Evolutionary conservation across 2,113 vertebrate genomes (phyloP).

Genomic region (Danionella cerebrum): DNA sequence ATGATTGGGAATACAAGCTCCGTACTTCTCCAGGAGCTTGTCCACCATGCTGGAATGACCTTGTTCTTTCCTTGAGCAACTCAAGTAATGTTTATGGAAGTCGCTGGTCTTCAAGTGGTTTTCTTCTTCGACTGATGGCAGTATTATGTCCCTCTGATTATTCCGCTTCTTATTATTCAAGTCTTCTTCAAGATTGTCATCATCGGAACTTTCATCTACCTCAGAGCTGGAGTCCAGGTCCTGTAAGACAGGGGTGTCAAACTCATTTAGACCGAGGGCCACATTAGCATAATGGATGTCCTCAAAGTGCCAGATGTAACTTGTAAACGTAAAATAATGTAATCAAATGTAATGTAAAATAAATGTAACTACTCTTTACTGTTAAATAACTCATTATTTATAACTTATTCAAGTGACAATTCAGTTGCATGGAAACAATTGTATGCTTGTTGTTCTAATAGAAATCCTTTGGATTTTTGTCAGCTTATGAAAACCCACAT

Average conservation of each 20-base stretch:
- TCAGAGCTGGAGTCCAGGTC: constrained; percentile 54
- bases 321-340: too few species aligned
- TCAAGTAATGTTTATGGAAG: constrained; percentile 43
- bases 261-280: too few species aligned
- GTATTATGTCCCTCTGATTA: neutral
- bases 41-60: constrained; percentile 36
- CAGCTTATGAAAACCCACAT: too few species aligned
- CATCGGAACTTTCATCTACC: constrained; percentile 45
- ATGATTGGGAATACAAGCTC: constrained; percentile 62
- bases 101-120: constrained; percentile 17
- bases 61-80: constrained; percentile 1
- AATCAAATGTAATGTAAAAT: too few species aligned
- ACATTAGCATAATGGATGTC: too few species aligned
- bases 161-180: neutral
- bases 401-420: too few species aligned
- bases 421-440: too few species aligned
- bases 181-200: constrained; percentile 20
- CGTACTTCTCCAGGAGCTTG: constrained; percentile 62
- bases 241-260: constrained; percentile 48
- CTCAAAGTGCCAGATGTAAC: too few species aligned
- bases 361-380: too few species aligned
- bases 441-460: too few species aligned
- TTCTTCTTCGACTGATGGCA: neutral
- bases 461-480: too few species aligned
- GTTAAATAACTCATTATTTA: too few species aligned